Evolutionary conservation across 2,888 invertebrate species (phyloP).

Genomic region (Myopa testacea): DNA sequence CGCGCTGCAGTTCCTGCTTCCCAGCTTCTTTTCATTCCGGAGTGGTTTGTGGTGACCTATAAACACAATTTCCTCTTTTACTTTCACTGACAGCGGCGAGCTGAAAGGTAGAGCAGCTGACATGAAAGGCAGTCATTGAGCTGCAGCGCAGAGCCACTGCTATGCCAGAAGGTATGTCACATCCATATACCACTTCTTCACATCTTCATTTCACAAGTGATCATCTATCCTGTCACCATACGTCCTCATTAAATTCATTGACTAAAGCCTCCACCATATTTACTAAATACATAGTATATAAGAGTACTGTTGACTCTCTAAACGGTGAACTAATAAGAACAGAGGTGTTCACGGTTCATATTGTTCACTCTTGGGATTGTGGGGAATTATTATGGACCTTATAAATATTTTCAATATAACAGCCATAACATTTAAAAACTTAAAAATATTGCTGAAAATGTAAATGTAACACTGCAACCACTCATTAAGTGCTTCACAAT

Average conservation of each 20-base stretch:
- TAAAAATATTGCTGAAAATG: no score
- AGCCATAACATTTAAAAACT: no score
- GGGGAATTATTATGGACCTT: no score
- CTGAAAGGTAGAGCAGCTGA: slow-evolving; percentile 7
- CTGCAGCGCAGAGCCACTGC: not conserved
- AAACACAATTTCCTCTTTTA: slow-evolving; percentile 57
- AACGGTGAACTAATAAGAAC: no score
- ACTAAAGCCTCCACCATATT: not conserved
- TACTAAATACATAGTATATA: no score
- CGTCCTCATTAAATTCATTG: slow-evolving; percentile 27
- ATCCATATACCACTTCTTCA: not conserved
- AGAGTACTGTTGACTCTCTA: no score
- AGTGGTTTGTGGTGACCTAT: slow-evolving; percentile 53
- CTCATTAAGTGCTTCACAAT: no score
- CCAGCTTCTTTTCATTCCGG: not conserved
- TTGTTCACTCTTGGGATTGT: no score
- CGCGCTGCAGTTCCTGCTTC: slow-evolving; percentile 16
- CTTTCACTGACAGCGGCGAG: slow-evolving; percentile 39
- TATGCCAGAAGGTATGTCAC: not conserved
- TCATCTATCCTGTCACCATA: slow-evolving; percentile 8
- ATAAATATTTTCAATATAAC: no score
- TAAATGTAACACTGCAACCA: no score
- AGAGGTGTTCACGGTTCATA: no score
- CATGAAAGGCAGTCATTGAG: not conserved
- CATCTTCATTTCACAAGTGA: slow-evolving; percentile 5